These are phyloP conservation scores for Nasonia longicornis DNA, from an alignment of 1,140 invertebrate genomes.

Conservation along the genomic window DNA sequence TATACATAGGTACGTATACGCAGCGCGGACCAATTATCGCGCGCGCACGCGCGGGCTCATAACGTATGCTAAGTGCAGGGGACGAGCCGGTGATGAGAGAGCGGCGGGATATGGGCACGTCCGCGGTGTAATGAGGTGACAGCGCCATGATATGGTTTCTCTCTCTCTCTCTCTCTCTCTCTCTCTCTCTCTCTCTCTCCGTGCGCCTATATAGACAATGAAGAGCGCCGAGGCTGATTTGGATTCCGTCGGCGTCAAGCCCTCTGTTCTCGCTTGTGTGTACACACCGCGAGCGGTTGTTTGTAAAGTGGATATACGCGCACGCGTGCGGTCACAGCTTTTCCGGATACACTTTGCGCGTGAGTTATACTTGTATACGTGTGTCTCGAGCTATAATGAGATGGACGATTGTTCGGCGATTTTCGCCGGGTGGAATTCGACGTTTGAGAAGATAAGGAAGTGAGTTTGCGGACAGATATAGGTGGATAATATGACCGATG, in stretches of 20 bases:
- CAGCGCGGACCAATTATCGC: conserved; percentile 53
- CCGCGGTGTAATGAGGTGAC: conserved; percentile 60
- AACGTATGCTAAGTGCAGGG: conserved; percentile 43
- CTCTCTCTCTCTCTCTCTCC: background rate
- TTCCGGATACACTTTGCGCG: too few relatives aligned
- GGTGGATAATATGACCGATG: too few relatives aligned
- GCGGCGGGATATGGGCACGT: conserved; percentile 58
- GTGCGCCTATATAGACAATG: background rate
- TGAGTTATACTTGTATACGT: too few relatives aligned
- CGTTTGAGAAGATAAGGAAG: too few relatives aligned
- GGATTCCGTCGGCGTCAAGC: background rate
- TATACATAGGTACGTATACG: conserved; percentile 20
- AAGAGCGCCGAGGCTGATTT: background rate
- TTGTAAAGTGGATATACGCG: background rate
- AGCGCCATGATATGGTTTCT: conserved; percentile 32
- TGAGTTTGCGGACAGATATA: too few relatives aligned
- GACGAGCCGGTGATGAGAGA: conserved; percentile 56
- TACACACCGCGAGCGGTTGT: background rate
- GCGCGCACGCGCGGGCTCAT: conserved; percentile 51
- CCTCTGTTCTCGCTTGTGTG: background rate
- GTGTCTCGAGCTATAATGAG: too few relatives aligned
- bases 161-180: background rate
- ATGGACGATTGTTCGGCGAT: too few relatives aligned
- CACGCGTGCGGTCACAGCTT: too few relatives aligned
- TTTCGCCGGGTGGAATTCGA: too few relatives aligned